Percentiles rank a stretch among this genome's conserved stretches.
phyloP scores from a whole-genome alignment of 30 jellyfish, hydroid and myxozoan genomes.

The Cassiopea xamachana region DNA sequence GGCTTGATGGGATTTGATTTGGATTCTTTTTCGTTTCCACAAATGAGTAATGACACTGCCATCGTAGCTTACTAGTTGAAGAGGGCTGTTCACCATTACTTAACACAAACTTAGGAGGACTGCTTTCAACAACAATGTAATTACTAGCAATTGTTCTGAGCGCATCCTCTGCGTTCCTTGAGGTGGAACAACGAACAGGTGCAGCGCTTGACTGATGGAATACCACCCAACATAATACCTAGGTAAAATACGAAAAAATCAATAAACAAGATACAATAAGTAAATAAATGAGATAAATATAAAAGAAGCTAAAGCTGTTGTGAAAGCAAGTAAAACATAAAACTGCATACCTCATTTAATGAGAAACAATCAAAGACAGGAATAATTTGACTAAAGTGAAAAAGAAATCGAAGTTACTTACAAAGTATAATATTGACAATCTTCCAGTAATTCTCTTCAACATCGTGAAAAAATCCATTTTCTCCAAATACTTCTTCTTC shows the following conservation, averaged over 20 bases:
- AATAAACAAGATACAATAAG: no score
- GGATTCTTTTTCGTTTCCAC: constrained; percentile 68
- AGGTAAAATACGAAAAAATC: neutral
- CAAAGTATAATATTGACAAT: no score
- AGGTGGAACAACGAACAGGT: constrained; percentile 27
- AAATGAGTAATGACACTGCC: constrained; percentile 29
- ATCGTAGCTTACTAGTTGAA: neutral
- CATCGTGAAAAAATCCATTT: no score
- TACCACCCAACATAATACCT: neutral
- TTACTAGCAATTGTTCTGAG: neutral
- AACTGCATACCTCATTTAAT: neutral
- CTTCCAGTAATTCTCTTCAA: no score
- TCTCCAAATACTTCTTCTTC: no score
- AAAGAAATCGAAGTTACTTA: no score
- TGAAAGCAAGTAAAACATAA: neutral
- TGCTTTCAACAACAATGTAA: constrained; percentile 2
- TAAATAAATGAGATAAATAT: neutral
- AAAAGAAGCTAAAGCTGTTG: neutral
- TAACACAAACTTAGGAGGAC: constrained; percentile 6
- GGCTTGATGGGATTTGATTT: constrained; percentile 41
- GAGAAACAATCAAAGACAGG: neutral
- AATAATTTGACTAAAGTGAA: no score
- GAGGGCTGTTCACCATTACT: neutral
- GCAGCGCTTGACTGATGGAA: neutral
- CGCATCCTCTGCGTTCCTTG: constrained; percentile 28